Conservation (phyloP, 2,113 vertebrate genomes). For the Hippocampus guttulatus region DNA sequence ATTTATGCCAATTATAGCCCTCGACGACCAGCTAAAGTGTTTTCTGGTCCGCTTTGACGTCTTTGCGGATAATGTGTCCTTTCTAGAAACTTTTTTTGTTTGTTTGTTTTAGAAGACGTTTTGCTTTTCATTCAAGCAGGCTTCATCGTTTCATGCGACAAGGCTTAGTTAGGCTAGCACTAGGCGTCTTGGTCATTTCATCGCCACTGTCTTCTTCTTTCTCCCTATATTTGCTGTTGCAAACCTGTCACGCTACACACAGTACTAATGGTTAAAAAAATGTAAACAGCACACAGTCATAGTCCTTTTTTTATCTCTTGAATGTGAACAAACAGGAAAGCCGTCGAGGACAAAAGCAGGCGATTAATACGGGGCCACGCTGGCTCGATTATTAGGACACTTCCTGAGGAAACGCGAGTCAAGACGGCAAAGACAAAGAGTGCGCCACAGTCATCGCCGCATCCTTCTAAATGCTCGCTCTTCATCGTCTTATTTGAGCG, state of each 20-base stretch:
- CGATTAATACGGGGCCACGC: neutral
- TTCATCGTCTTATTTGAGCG: neutral
- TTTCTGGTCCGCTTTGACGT: neutral
- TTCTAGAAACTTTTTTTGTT: neutral
- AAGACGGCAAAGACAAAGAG: neutral
- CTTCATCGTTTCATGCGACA: no score
- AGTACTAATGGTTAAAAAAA: no score
- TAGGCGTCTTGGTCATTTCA: no score
- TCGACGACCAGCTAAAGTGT: neutral
- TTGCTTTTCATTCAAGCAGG: no score
- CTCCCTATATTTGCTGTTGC: no score
- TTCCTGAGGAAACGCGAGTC: conserved; percentile 6
- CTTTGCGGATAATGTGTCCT: neutral
- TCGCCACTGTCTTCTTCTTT: no score
- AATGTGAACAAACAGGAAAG: conserved; percentile 2
- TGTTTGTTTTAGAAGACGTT: no score
- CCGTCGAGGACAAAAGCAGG: neutral
- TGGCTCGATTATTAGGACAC: neutral
- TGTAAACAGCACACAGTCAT: neutral
- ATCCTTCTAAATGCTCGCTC: neutral
- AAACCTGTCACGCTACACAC: no score
- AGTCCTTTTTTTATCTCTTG: neutral
- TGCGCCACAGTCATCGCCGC: no score
- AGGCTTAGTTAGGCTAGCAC: no score
- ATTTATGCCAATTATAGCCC: conserved; percentile 8